Evolutionary conservation across 1,140 invertebrate genomes (phyloP).

Genomic region (Zelostemma sp.): DNA sequence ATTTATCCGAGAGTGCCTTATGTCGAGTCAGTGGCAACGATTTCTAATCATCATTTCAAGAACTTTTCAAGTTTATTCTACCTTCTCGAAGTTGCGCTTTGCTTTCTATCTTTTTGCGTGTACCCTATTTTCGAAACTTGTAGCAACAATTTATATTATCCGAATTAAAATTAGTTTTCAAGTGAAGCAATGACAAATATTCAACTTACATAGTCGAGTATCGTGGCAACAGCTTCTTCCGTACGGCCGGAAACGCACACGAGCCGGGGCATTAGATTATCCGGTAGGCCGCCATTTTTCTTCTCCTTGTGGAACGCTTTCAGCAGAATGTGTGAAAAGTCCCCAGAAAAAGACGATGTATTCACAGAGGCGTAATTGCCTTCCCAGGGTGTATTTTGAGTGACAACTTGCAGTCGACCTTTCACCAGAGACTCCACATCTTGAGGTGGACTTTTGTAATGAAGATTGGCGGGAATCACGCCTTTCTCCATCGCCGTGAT

Average conservation of each 20-base stretch:
- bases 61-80: too few relatives aligned
- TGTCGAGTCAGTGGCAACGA: too few relatives aligned
- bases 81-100: too few relatives aligned
- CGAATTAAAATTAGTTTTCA: too few relatives aligned
- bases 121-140: too few relatives aligned
- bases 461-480: conserved; percentile 79
- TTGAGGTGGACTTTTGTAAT: conserved; percentile 75
- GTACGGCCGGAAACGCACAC: conserved; percentile 73
- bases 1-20: too few relatives aligned
- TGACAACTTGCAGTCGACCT: conserved; percentile 74
- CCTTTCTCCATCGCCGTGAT: conserved; percentile 70
- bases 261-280: conserved; percentile 62
- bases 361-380: conserved; percentile 77
- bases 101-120: too few relatives aligned
- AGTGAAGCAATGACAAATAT: too few relatives aligned
- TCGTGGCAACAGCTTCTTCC: conserved; percentile 69
- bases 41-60: too few relatives aligned
- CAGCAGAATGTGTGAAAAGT: conserved; percentile 76
- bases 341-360: conserved; percentile 80
- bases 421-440: conserved; percentile 74
- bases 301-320: conserved; percentile 62
- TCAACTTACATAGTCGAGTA: conserved; percentile 56
- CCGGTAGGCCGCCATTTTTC: conserved; percentile 31
- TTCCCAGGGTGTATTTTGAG: conserved; percentile 70
- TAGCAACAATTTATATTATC: too few relatives aligned